Percentiles rank a stretch among this genome's conserved stretches.
phyloP scores from a whole-genome alignment of 2,888 invertebrate genomes.

The Athalia cordata region DNA sequence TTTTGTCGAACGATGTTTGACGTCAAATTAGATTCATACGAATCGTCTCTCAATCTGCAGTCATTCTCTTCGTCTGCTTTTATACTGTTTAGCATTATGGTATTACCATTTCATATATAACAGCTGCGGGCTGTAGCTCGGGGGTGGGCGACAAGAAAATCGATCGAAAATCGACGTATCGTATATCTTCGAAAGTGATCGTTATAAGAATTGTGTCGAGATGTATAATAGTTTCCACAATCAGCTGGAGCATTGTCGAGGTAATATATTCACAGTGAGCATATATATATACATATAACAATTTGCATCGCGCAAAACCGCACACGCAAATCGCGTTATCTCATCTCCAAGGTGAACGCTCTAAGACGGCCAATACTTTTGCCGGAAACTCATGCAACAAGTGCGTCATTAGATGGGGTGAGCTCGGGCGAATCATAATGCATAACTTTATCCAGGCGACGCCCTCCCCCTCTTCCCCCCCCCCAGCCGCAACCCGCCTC shows the following conservation, averaged over 20 bases:
- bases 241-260: too few relatives aligned
- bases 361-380: constrained; percentile 48
- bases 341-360: constrained; percentile 18
- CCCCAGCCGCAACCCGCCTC: constrained; percentile 48
- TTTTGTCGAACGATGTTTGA: too few relatives aligned
- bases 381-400: constrained; percentile 65
- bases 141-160: too few relatives aligned
- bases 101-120: too few relatives aligned
- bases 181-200: constrained; percentile 2
- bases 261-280: too few relatives aligned
- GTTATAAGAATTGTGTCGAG: not conserved
- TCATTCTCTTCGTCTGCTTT: too few relatives aligned
- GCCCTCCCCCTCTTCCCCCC: constrained; percentile 63
- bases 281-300: not conserved
- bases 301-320: not conserved
- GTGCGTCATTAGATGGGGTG: constrained; percentile 71
- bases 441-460: constrained; percentile 66
- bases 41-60: too few relatives aligned
- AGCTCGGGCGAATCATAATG: constrained; percentile 69
- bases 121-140: too few relatives aligned
- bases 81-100: too few relatives aligned
- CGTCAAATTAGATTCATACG: too few relatives aligned
- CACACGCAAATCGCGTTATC: not conserved
- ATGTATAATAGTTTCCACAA: too few relatives aligned
- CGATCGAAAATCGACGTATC: not conserved